These are phyloP conservation scores for Leptobrachium leishanense DNA, from an alignment of 2,113 vertebrate species.

Conservation along the genomic window DNA sequence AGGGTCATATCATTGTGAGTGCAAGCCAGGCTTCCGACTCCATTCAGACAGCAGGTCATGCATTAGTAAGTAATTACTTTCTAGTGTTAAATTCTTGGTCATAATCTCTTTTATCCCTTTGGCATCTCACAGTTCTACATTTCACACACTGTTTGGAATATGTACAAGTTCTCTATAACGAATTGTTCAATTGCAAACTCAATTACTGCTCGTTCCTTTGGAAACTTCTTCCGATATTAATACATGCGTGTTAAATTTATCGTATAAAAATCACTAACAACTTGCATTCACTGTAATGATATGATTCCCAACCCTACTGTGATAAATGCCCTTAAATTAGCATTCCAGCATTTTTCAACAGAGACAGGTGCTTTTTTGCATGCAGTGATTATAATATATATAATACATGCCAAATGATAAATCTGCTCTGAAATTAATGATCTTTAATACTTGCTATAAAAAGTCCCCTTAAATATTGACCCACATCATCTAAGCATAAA, in stretches of 20 bases:
- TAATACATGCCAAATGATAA: no score
- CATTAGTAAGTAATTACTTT: slow-evolving; percentile 71
- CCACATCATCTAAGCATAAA: no score
- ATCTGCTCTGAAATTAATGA: no score
- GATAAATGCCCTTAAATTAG: not conserved
- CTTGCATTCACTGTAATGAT: not conserved
- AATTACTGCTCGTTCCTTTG: not conserved
- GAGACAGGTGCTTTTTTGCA: no score
- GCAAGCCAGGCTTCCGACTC: slow-evolving; percentile 79
- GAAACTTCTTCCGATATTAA: not conserved
- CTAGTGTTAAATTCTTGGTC: not conserved
- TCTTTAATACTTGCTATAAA: no score
- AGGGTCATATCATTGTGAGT: slow-evolving; percentile 86
- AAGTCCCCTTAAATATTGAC: no score
- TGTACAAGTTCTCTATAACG: slow-evolving; percentile 12
- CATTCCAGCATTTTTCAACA: no score
- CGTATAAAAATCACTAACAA: not conserved
- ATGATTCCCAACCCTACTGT: not conserved
- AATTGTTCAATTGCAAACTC: not conserved
- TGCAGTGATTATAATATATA: no score
- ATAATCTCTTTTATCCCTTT: slow-evolving; percentile 27
- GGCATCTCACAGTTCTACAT: slow-evolving; percentile 4
- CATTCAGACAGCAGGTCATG: slow-evolving; percentile 90
- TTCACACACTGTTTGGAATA: slow-evolving; percentile 5
- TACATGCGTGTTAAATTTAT: not conserved